phyloP scores from a whole-genome alignment of 2,888 invertebrate genomes.

The Ecliptopera silaceata region DNA sequence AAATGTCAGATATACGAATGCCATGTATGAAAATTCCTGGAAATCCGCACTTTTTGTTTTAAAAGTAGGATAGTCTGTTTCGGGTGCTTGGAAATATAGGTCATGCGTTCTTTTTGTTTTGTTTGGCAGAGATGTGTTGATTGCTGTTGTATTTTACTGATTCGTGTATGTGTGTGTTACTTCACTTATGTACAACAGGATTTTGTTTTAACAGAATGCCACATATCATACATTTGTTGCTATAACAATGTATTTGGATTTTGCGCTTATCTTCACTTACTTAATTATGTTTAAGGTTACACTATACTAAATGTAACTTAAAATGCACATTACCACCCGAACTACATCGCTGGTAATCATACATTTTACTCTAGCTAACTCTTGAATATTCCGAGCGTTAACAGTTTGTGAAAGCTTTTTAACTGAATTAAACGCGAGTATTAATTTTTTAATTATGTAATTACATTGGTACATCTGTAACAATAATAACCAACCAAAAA shows the following conservation, averaged over 20 bases:
- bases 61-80: background rate
- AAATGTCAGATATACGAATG: background rate
- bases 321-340: background rate
- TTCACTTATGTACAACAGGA: background rate
- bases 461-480: too few relatives aligned
- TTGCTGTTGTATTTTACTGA: background rate
- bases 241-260: too few relatives aligned
- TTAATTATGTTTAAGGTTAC: too few relatives aligned
- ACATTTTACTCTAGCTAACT: background rate
- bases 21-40: background rate
- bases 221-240: background rate
- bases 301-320: too few relatives aligned
- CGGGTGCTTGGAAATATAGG: background rate
- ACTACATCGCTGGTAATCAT: background rate
- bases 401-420: background rate
- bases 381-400: background rate
- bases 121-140: background rate
- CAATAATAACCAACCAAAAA: too few relatives aligned
- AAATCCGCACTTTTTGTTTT: conserved; percentile 4
- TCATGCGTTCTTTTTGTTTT: conserved; percentile 3
- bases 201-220: background rate
- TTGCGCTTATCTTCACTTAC: too few relatives aligned
- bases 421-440: background rate
- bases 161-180: background rate
- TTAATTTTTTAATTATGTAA: too few relatives aligned